Conservation (phyloP, 2,797 vertebrate genomes). For the Coilia nasus region DNA sequence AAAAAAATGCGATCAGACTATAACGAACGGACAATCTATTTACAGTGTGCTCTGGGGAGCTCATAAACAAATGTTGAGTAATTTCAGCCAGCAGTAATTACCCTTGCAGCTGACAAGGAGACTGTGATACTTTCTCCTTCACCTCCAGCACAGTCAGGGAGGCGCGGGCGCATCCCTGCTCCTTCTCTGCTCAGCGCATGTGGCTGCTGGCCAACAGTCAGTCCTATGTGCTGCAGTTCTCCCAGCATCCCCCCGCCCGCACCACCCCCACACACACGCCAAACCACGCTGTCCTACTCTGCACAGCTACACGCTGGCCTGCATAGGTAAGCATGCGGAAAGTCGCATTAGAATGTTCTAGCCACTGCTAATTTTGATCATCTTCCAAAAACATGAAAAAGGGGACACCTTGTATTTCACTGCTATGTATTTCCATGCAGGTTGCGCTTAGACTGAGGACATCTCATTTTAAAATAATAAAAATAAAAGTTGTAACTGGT, state of each 20-base stretch:
- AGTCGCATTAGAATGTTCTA: neutral
- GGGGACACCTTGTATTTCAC: neutral
- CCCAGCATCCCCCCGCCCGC: slow-evolving; percentile 37
- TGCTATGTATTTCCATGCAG: neutral
- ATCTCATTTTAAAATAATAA: neutral
- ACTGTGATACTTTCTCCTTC: slow-evolving; percentile 99
- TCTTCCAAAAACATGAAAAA: neutral
- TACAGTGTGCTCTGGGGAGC: slow-evolving; percentile 99
- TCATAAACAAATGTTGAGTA: slow-evolving; percentile 99
- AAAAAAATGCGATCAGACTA: slow-evolving; percentile 95
- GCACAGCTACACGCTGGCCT: neutral
- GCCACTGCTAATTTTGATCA: neutral
- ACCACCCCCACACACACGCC: neutral
- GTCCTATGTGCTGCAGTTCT: slow-evolving; percentile 68
- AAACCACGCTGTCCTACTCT: slow-evolving; percentile 4
- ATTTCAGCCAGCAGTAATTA: slow-evolving; percentile 99
- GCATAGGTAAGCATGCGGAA: neutral
- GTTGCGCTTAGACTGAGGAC: neutral
- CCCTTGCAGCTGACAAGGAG: slow-evolving; percentile 99
- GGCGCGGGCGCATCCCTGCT: slow-evolving; percentile 82
- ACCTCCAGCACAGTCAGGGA: slow-evolving; percentile 82
- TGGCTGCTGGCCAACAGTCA: slow-evolving; percentile 81
- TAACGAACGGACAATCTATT: slow-evolving; percentile 99
- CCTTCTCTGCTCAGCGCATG: slow-evolving; percentile 83
- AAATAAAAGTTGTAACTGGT: neutral